These are phyloP conservation scores for Ophion ellenae DNA, from an alignment of 2,888 invertebrate species.

Conservation along the genomic window DNA sequence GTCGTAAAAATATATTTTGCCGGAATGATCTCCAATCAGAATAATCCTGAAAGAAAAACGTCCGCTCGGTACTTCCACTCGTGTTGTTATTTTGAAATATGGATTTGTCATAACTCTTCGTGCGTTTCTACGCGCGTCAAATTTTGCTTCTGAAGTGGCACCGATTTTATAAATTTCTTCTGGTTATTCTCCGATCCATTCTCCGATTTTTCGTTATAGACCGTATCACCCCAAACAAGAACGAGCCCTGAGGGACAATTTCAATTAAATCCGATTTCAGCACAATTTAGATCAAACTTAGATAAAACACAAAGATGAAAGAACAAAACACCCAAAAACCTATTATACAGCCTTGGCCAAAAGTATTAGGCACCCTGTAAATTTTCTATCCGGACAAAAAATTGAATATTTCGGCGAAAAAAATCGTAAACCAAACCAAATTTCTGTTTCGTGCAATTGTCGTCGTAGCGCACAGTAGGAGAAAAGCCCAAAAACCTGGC, in stretches of 20 bases:
- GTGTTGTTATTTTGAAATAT: neutral
- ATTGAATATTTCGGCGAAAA: too few species aligned
- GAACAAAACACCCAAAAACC: too few species aligned
- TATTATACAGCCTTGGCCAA: too few species aligned
- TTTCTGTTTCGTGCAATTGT: too few species aligned
- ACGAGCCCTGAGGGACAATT: conserved; percentile 69
- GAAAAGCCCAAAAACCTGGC: too few species aligned
- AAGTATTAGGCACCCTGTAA: too few species aligned
- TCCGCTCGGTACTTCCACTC: neutral
- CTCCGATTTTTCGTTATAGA: conserved; percentile 3
- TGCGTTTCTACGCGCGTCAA: conserved; percentile 72
- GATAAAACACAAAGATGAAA: neutral
- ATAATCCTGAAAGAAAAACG: conserved; percentile 82
- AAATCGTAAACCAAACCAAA: too few species aligned
- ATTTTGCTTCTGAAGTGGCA: conserved; percentile 69
- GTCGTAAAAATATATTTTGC: conserved; percentile 87
- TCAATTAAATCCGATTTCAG: neutral
- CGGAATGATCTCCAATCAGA: conserved; percentile 85
- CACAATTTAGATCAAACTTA: neutral
- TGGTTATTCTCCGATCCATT: conserved; percentile 3
- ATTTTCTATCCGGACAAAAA: too few species aligned
- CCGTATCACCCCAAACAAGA: conserved; percentile 71
- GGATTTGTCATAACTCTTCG: conserved; percentile 68
- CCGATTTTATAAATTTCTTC: conserved; percentile 70
- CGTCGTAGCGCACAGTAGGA: too few species aligned